Percentiles rank a stretch among this genome's conserved stretches.
phyloP scores from a whole-genome alignment of 2,797 vertebrate species.

The Hemibagrus guttatus region DNA sequence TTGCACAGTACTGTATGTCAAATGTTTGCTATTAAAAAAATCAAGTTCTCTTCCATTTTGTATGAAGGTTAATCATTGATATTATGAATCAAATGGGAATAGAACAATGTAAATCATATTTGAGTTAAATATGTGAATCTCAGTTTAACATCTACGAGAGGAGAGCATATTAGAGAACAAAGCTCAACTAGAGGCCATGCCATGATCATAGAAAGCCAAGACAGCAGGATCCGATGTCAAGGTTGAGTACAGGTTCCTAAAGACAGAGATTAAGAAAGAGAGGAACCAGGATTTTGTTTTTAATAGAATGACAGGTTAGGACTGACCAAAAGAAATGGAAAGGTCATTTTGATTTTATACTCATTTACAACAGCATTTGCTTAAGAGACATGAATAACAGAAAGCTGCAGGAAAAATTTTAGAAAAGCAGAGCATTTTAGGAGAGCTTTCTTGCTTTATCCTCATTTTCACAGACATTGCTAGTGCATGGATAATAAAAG shows the following conservation, averaged over 20 bases:
- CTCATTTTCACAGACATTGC: not conserved
- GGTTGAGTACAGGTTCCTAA: slow-evolving; percentile 37
- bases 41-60: not conserved
- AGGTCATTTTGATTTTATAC: not conserved
- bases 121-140: slow-evolving; percentile 39
- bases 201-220: slow-evolving; percentile 30
- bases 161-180: slow-evolving; percentile 2
- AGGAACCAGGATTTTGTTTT: not conserved
- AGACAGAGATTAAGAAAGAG: slow-evolving; percentile 29
- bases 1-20: not conserved
- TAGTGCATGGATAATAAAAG: not conserved
- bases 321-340: not conserved
- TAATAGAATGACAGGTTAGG: not conserved
- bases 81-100: slow-evolving; percentile 14
- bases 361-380: not conserved
- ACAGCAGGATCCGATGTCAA: slow-evolving; percentile 15
- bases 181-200: not conserved
- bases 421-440: not conserved
- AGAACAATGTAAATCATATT: not conserved
- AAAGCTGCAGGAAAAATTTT: not conserved
- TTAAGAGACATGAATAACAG: not conserved
- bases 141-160: not conserved
- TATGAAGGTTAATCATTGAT: not conserved
- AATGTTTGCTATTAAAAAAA: not conserved
- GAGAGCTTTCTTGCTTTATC: not conserved